phyloP scores from a whole-genome alignment of 2,113 vertebrate species.

The Tetrax tetrax region DNA sequence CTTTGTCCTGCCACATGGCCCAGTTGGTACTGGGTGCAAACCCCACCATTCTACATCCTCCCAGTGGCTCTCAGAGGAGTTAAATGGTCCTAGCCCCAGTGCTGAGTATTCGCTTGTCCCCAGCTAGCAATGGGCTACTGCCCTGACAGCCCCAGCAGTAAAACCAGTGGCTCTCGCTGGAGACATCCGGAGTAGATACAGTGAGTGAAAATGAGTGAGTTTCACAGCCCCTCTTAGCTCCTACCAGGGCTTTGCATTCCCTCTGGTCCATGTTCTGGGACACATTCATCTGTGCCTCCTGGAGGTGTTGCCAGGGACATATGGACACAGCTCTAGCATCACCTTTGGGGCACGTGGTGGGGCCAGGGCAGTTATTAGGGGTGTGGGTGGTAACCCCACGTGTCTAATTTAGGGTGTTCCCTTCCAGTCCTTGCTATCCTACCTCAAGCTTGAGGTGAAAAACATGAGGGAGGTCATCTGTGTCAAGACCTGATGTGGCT shows the following conservation, averaged over 20 bases:
- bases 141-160: neutral
- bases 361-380: neutral
- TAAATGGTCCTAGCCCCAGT: neutral
- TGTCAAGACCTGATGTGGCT: neutral
- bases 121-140: neutral
- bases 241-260: neutral
- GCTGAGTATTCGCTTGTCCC: neutral
- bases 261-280: neutral
- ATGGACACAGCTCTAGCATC: accelerated
- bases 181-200: neutral
- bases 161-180: neutral
- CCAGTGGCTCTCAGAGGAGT: neutral
- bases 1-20: neutral
- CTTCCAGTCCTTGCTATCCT: neutral
- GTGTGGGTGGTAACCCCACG: neutral
- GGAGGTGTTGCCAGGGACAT: neutral
- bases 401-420: neutral
- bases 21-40: neutral
- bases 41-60: neutral
- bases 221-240: neutral
- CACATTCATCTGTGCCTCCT: neutral
- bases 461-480: neutral
- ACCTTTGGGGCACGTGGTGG: accelerated
- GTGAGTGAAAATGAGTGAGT: neutral
- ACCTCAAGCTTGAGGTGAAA: neutral